Evolutionary conservation across 1,140 invertebrate genomes (phyloP).

Genomic region (Zaprionus gabonicus): DNA sequence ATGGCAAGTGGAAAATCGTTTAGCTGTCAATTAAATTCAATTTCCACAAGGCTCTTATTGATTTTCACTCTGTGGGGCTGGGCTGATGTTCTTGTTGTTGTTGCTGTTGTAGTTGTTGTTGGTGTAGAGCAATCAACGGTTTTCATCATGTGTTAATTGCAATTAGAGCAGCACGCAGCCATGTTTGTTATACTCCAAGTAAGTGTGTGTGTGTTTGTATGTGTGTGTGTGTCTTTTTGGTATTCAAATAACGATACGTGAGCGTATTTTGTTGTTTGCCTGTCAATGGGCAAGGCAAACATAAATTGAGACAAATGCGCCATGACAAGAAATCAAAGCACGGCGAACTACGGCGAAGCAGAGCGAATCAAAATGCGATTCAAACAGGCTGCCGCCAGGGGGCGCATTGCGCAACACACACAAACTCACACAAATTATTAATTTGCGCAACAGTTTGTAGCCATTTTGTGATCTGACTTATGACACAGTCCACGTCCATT

Average conservation of each 20-base stretch:
- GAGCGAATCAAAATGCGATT: slow-evolving; percentile 34
- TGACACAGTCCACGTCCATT: slow-evolving; percentile 71
- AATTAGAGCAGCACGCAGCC: slow-evolving; percentile 65
- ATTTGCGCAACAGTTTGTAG: slow-evolving; percentile 73
- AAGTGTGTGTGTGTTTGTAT: not conserved
- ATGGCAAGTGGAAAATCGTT: slow-evolving; percentile 75
- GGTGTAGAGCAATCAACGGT: slow-evolving; percentile 46
- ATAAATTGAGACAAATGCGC: slow-evolving; percentile 60
- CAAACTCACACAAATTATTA: slow-evolving; percentile 56
- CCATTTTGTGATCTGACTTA: slow-evolving; percentile 69
- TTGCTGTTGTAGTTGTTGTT: slow-evolving; percentile 2
- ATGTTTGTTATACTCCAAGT: slow-evolving; percentile 42
- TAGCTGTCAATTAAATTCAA: slow-evolving; percentile 81
- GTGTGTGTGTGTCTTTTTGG: slow-evolving; percentile 12
- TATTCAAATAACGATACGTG: slow-evolving; percentile 34
- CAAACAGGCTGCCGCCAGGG: slow-evolving; percentile 30
- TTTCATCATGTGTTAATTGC: slow-evolving; percentile 79
- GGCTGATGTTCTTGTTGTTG: not conserved
- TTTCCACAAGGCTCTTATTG: slow-evolving; percentile 71
- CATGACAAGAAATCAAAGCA: slow-evolving; percentile 52
- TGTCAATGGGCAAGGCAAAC: slow-evolving; percentile 41
- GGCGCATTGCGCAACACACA: slow-evolving; percentile 42
- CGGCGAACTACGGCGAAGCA: slow-evolving; percentile 15
- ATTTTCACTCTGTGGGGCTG: slow-evolving; percentile 54
- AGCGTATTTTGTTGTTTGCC: slow-evolving; percentile 46